A percentile compares a stretch with the other conserved stretches of the same genome.
phyloP scores from a whole-genome alignment of 2,113 vertebrate genomes.

The Rhinopomastus cyanomelas region DNA sequence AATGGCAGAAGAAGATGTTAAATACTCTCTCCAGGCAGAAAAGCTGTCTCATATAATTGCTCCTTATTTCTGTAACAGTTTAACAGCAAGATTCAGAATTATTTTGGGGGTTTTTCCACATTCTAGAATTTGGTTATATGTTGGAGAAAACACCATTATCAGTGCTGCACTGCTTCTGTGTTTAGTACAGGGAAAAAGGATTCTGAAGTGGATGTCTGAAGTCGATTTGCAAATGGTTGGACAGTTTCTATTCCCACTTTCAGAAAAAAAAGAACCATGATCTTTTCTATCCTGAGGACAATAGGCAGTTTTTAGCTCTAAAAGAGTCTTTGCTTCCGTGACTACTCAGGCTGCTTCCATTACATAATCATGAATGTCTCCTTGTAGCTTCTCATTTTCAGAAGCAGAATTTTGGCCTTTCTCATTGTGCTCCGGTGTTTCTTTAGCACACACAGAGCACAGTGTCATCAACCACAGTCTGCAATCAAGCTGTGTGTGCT shows the following conservation, averaged over 20 bases:
- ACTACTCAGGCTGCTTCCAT: not conserved
- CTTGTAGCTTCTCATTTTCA: not conserved
- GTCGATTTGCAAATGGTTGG: not conserved
- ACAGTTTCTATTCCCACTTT: not conserved
- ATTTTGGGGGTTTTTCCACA: not conserved
- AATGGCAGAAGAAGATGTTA: not conserved
- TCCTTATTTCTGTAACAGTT: slow-evolving; percentile 9
- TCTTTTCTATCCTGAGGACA: not conserved
- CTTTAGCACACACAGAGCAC: not conserved
- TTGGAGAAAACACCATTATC: not conserved
- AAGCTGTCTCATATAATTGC: not conserved
- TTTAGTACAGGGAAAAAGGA: not conserved
- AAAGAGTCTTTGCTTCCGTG: not conserved
- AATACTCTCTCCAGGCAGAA: not conserved
- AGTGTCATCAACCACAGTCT: not conserved
- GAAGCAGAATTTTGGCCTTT: not conserved
- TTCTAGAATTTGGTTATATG: not conserved
- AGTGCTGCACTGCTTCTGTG: not conserved
- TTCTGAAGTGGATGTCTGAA: not conserved
- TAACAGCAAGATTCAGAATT: slow-evolving; percentile 17
- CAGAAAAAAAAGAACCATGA: not conserved
- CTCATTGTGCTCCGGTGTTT: not conserved
- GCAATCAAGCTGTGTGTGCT: not conserved
- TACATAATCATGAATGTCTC: not conserved
- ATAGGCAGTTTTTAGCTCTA: not conserved